phyloP scores from a whole-genome alignment of 2,888 invertebrate genomes.

The Cremastinae sp. region DNA sequence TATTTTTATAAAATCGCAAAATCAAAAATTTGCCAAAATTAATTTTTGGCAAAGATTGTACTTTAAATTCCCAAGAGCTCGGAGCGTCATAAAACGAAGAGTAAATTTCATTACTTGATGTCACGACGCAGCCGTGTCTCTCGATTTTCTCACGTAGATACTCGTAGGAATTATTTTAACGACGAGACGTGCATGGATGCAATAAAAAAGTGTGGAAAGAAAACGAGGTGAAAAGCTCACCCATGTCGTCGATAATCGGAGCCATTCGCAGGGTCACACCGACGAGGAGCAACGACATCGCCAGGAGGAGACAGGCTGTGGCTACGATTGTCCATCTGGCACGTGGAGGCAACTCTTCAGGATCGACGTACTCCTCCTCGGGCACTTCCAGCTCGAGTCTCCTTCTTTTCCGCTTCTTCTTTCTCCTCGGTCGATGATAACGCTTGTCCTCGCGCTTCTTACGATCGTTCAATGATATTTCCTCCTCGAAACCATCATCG shows the following conservation, averaged over 20 bases:
- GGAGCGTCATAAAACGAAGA: no score
- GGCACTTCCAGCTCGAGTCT: slow-evolving; percentile 67
- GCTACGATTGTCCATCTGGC: slow-evolving; percentile 95
- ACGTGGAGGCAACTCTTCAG: slow-evolving; percentile 90
- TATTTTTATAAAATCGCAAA: no score
- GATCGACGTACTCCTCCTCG: slow-evolving; percentile 84
- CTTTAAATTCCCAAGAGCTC: no score
- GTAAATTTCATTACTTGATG: no score
- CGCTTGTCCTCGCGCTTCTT: slow-evolving; percentile 67
- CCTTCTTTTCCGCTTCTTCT: slow-evolving; percentile 75
- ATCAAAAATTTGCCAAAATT: no score
- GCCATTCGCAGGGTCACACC: slow-evolving; percentile 96
- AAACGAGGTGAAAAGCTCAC: slow-evolving; percentile 82
- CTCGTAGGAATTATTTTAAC: background rate
- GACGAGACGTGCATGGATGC: background rate
- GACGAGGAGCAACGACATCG: slow-evolving; percentile 94
- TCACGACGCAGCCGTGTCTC: no score
- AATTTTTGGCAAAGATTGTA: no score
- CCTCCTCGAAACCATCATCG: slow-evolving; percentile 79
- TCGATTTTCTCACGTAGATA: background rate
- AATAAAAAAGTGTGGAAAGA: background rate
- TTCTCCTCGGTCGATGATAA: slow-evolving; percentile 76
- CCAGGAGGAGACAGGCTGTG: slow-evolving; percentile 92
- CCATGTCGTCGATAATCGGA: slow-evolving; percentile 97
- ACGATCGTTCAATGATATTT: slow-evolving; percentile 71